phyloP scores from a whole-genome alignment of 2,888 invertebrate genomes.

The Conchocele bisecta region DNA sequence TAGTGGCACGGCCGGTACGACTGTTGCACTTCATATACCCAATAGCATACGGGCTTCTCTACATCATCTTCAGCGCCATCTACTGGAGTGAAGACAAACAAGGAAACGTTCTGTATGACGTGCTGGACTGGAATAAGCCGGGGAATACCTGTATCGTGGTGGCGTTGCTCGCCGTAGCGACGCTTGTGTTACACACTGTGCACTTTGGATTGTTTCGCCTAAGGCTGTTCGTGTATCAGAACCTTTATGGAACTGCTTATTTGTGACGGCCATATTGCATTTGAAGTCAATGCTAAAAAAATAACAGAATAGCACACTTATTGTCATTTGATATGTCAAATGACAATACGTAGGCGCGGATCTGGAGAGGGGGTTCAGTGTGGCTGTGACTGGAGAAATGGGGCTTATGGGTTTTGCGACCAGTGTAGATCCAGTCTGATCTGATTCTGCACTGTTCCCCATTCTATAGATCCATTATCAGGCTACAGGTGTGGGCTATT shows the following conservation, averaged over 20 bases:
- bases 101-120: slow-evolving; percentile 73
- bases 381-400: too few species aligned
- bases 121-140: slow-evolving; percentile 78
- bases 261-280: too few species aligned
- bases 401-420: too few species aligned
- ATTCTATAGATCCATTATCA: too few species aligned
- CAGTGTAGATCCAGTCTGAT: too few species aligned
- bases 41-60: slow-evolving; percentile 61
- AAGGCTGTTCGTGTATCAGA: slow-evolving; percentile 35
- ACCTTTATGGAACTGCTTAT: slow-evolving; percentile 22
- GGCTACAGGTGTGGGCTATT: too few species aligned
- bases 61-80: slow-evolving; percentile 67
- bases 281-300: too few species aligned
- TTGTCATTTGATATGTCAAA: too few species aligned
- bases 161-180: slow-evolving; percentile 51
- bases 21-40: slow-evolving; percentile 71
- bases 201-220: slow-evolving; percentile 65
- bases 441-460: too few species aligned
- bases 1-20: slow-evolving; percentile 70
- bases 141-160: slow-evolving; percentile 55
- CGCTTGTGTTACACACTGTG: slow-evolving; percentile 60
- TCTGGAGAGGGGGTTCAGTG: too few species aligned
- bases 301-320: too few species aligned
- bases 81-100: slow-evolving; percentile 73
- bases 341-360: too few species aligned